Percentiles rank a stretch among this genome's conserved stretches.
Conservation (phyloP, 2,797 vertebrate genomes). For the Eutrigla gurnardus region DNA sequence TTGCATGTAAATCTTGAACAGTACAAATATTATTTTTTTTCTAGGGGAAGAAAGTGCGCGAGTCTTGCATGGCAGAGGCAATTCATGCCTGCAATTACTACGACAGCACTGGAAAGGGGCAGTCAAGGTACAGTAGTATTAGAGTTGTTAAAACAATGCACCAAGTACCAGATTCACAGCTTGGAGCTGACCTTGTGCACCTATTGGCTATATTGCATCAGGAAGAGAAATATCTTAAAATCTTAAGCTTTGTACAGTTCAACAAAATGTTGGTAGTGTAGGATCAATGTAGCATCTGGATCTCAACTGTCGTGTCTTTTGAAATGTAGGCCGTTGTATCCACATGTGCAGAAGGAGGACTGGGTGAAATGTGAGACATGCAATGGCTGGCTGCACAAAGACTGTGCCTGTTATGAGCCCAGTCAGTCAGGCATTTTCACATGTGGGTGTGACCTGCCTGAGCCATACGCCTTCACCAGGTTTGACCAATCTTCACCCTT, state of each 20-base stretch:
- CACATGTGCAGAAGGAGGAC: not conserved
- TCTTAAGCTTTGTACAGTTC: not conserved
- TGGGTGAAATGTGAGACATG: not conserved
- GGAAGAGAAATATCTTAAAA: no score
- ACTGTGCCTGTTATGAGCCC: not conserved
- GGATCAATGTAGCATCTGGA: no score
- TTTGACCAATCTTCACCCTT: not conserved
- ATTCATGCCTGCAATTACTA: not conserved
- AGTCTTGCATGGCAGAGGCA: not conserved
- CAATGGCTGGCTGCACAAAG: not conserved
- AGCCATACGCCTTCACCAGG: not conserved
- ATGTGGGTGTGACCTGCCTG: not conserved
- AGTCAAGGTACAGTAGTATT: not conserved
- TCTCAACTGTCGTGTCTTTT: not conserved
- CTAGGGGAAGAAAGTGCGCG: not conserved
- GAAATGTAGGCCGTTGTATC: not conserved
- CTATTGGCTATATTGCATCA: no score
- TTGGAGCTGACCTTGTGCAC: not conserved
- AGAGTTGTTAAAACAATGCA: not conserved
- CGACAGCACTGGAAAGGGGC: not conserved
- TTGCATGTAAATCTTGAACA: constrained; percentile 1
- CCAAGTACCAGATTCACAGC: constrained; percentile 3
- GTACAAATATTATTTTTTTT: not conserved
- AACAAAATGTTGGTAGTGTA: no score
- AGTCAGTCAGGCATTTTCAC: not conserved